Base-by-base conservation (phyloP, 1,140 invertebrate genomes). In the Eriocheir sinensis region DNA sequence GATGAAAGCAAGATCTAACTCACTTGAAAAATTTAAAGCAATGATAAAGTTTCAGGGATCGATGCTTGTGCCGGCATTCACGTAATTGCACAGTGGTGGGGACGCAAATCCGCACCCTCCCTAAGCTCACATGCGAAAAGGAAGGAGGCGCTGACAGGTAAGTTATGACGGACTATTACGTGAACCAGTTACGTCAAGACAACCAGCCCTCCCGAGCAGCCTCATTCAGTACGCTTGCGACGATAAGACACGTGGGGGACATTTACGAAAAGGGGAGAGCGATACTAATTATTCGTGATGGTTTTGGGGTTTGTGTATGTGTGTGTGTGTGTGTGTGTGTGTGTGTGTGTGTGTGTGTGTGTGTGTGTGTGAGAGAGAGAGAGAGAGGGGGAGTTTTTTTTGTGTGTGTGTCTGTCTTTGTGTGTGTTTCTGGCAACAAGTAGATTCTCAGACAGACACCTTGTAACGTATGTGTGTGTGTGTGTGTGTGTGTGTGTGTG, bases 271-370 rank as follows among this genome's bases (percentile, higher is more conserved):
- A n/a, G n/a, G n/a, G n/a, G n/a, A n/a, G n/a, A n/a, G n/a, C n/a
- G n/a, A n/a, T n/a, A n/a, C n/a, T n/a, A n/a, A n/a, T n/a, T n/a
- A n/a, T 72, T 72, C 12, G 53, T 72, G 12, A 12, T 12, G 53
- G 53, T 12, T 72, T 72, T 12, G 53, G 53, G 12, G 12, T 12
- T 72, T 72, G 53, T 72, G 53, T 72, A 27, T 72, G 53, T 72
- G 53, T 72, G 53, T 72, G 53, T 72, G 53, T 72, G 53, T 72
- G n/a, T n/a, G n/a, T 72, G 53, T 72, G 53, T 72, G 53, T 72
- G 53, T 72, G 53, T 72, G 53, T 72, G 53, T 72, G 53, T 72
- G 53, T 72, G 79, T 72, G 53, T 72, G 53, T 72, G 53, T 72
- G 53, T 72, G 53, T 72, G 53, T 72, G 53, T 72, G 53, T 72